Conservation (phyloP, 2,888 invertebrate species). For the Tenthredo mesomela region DNA sequence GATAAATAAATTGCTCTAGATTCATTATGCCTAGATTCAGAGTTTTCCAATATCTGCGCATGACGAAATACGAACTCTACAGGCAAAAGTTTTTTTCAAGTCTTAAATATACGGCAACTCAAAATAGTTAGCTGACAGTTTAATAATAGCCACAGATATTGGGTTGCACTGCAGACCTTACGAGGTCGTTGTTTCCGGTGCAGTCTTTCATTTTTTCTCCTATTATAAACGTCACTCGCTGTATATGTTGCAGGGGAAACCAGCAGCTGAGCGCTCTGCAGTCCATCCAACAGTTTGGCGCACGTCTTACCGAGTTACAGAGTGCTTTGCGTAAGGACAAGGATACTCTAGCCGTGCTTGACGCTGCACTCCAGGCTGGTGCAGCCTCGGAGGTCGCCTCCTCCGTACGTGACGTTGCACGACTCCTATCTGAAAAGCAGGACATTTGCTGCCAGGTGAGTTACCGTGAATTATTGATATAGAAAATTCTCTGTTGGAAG, state of each 20-base stretch:
- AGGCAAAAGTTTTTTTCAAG: background rate
- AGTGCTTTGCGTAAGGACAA: conserved; percentile 87
- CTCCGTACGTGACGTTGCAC: conserved; percentile 81
- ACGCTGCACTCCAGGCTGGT: conserved; percentile 78
- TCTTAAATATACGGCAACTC: background rate
- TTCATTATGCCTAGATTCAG: conserved; percentile 12
- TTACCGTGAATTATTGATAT: background rate
- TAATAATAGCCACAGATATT: conserved; percentile 40
- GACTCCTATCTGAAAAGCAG: conserved; percentile 80
- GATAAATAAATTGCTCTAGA: background rate
- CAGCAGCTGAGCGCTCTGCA: conserved; percentile 86
- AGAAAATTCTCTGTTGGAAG: background rate
- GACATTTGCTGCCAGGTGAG: conserved; percentile 71
- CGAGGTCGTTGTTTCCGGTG: conserved; percentile 31
- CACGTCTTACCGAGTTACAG: conserved; percentile 87
- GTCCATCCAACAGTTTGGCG: conserved; percentile 87
- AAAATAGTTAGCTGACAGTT: conserved; percentile 35
- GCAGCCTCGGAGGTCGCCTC: conserved; percentile 79
- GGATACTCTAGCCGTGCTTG: conserved; percentile 80
- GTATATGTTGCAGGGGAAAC: conserved; percentile 82
- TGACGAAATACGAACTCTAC: background rate
- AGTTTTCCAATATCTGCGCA: background rate
- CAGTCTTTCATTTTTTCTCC: conserved; percentile 38
- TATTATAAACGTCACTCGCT: conserved; percentile 50
- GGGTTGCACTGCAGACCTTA: conserved; percentile 25